Base-by-base conservation (phyloP, 2,888 invertebrate species). In the Tachina grossa region DNA sequence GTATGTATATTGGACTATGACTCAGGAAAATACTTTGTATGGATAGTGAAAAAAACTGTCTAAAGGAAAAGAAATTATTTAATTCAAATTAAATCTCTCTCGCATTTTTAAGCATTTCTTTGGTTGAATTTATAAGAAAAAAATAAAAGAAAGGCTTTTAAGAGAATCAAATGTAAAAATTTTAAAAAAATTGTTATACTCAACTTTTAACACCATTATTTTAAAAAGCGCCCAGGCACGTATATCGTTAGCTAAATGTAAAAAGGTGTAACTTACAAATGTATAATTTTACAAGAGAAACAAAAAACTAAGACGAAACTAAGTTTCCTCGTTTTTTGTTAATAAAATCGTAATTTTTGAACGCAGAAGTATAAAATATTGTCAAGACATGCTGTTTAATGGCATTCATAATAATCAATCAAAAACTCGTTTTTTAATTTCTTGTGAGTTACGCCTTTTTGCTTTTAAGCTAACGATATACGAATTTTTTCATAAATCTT, bases 11-110 rank as follows among this genome's bases (percentile, higher is more conserved):
- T 31, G 31, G 31, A 31, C 6, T 31, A 31, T 6, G 31, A 31
- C 31, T 31, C 6, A 31, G 31, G 19, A 9, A n/a, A 57, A 31
- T 31, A 31, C 31, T 55, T 51, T 13, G 53, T 53, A 43, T 2
- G 47, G 16, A 16, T 22, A 55, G 49, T 49, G 55, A 65, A 31
- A 49, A 59, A 68, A 68, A 68, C 51, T 51, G 59, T 59, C 57
- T 57, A 49, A 61, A 41, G 2, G 11, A 45, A 61, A 31, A 31
- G 11, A 19, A 43, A 14, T 13, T 55, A 57, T 65, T 65, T 57
- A 65, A 72, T 74, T 59, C 49, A 74, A n/a, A 81, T 81, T 80
- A 59, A 43, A 49, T n/a, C 51, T 9, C 41, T 31, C 10, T 0
- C 45, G 14, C 41, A 31, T 51, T 59, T 19, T 51, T 55, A 14